Conservation (phyloP, 2,113 vertebrate species). For the Bujurquina vittata region DNA sequence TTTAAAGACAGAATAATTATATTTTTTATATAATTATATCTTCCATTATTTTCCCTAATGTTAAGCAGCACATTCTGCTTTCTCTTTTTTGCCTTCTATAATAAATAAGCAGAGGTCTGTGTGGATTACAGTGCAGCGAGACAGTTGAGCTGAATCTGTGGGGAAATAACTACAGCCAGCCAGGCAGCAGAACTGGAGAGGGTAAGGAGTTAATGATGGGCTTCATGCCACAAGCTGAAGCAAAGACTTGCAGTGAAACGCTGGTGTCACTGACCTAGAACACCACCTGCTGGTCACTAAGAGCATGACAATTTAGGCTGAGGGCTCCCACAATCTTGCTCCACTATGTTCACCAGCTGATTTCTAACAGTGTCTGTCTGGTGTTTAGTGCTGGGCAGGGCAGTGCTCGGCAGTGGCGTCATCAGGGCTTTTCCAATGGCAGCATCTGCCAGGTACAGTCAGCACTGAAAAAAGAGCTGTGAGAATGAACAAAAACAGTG, state of each 20-base stretch:
- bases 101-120: not conserved
- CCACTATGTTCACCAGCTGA: not conserved
- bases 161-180: constrained; percentile 59
- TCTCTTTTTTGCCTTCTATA: not conserved
- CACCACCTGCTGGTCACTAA: not conserved
- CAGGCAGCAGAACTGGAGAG: constrained; percentile 35
- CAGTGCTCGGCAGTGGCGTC: not conserved
- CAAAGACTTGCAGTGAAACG: not conserved
- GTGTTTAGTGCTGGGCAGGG: not conserved
- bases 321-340: not conserved
- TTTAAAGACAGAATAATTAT: not conserved
- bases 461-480: too few relatives aligned
- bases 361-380: not conserved
- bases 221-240: constrained; percentile 21
- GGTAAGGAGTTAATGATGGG: constrained; percentile 48
- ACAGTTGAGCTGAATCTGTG: constrained; percentile 35
- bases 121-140: constrained; percentile 17
- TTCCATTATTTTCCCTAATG: not conserved
- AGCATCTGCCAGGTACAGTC: too few relatives aligned
- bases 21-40: not conserved
- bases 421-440: too few relatives aligned
- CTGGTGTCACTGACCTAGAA: not conserved
- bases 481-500: too few relatives aligned
- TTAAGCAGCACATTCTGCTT: not conserved
- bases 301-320: not conserved